Conservation (phyloP, 2,113 vertebrate species). For the Zapornia atra region DNA sequence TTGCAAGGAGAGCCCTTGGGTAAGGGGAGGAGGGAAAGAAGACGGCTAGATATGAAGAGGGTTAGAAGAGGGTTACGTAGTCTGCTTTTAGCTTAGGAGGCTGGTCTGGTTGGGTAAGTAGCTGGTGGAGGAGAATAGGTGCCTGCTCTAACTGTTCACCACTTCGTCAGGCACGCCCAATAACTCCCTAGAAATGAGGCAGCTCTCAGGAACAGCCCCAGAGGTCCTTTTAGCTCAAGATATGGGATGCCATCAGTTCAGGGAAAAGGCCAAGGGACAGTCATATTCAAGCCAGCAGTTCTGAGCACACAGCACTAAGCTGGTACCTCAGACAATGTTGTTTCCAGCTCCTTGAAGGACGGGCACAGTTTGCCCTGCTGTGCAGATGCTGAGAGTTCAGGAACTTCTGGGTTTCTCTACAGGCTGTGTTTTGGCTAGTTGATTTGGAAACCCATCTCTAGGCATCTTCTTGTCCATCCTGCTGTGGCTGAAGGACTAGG, state of each 20-base stretch:
- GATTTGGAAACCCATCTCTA: neutral
- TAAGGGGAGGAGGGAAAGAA: neutral
- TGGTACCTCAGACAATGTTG: neutral
- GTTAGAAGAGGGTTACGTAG: neutral
- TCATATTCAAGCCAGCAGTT: neutral
- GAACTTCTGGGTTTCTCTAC: neutral
- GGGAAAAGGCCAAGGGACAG: neutral
- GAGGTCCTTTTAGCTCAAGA: neutral
- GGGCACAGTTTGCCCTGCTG: neutral
- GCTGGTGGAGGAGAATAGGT: neutral
- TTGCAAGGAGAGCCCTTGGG: neutral
- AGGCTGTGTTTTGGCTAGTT: neutral
- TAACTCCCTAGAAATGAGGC: neutral
- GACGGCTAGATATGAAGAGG: neutral
- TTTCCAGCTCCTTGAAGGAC: neutral
- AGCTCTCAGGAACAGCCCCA: neutral
- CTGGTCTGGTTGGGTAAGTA: neutral
- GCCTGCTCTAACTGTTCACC: neutral
- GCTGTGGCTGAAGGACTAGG: neutral
- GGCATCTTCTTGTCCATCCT: neutral
- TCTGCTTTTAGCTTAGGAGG: neutral
- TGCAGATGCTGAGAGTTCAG: neutral
- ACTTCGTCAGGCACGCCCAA: neutral
- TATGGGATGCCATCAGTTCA: neutral
- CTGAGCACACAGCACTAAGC: neutral